phyloP scores from a whole-genome alignment of 2,113 vertebrate species.

The Eretmochelys imbricata region DNA sequence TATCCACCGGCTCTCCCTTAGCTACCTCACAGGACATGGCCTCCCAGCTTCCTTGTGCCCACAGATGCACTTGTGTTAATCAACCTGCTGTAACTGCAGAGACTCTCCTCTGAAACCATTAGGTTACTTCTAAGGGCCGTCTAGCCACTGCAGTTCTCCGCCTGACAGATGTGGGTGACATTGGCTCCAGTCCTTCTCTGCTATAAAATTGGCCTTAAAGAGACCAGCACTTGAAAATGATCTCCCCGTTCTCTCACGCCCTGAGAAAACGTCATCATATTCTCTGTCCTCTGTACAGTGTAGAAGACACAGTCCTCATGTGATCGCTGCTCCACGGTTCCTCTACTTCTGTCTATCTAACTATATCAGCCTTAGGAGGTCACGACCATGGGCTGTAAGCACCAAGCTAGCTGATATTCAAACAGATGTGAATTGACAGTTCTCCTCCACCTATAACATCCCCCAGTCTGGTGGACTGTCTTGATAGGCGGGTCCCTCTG shows the following conservation, averaged over 20 bases:
- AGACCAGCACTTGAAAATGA: not conserved
- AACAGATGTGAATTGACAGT: not conserved
- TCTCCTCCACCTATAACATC: not conserved
- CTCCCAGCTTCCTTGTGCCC: not conserved
- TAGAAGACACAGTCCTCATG: not conserved
- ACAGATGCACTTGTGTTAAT: not conserved
- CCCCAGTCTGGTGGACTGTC: not conserved
- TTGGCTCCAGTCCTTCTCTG: too few species aligned
- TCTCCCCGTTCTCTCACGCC: not conserved
- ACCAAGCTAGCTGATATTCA: not conserved
- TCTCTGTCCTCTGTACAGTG: not conserved
- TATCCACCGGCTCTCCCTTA: not conserved
- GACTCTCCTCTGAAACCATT: too few species aligned
- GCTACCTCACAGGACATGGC: too few species aligned
- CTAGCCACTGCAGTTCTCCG: too few species aligned
- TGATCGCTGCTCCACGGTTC: not conserved
- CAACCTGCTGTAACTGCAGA: too few species aligned
- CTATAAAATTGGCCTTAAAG: too few species aligned
- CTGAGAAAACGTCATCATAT: not conserved
- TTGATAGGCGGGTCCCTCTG: not conserved
- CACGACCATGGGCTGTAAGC: not conserved
- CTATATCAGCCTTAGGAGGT: not conserved
- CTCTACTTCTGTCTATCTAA: not conserved
- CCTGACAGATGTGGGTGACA: too few species aligned
- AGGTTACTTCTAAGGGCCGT: too few species aligned